phyloP scores from a whole-genome alignment of 2,797 vertebrate species.

The Emydoidea blandingii region DNA sequence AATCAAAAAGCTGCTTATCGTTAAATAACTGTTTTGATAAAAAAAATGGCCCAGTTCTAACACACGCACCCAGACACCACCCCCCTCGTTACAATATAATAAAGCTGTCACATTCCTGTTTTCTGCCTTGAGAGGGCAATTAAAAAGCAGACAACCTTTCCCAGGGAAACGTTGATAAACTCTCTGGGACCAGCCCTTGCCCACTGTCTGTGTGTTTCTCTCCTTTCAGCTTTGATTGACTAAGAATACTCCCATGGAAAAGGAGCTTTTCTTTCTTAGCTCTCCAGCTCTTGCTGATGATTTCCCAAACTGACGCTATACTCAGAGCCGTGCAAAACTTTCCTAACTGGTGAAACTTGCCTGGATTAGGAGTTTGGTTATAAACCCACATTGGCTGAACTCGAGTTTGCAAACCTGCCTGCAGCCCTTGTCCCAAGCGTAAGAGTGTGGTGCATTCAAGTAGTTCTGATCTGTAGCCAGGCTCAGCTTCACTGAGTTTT shows the following conservation, averaged over 20 bases:
- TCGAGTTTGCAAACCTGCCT: neutral
- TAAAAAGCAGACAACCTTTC: neutral
- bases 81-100: fast-evolving
- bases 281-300: neutral
- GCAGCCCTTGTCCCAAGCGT: neutral
- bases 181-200: neutral
- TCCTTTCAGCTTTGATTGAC: neutral
- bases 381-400: neutral
- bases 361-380: neutral
- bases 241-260: neutral
- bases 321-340: neutral
- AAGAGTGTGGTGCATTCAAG: neutral
- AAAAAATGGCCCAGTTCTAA: fast-evolving
- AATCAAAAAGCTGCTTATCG: neutral
- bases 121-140: neutral
- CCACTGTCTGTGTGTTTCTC: neutral
- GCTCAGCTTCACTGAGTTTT: neutral
- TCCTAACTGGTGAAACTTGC: neutral
- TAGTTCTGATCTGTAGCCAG: neutral
- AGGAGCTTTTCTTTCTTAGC: neutral
- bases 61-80: fast-evolving
- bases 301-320: no score
- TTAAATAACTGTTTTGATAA: neutral
- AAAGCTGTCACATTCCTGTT: neutral
- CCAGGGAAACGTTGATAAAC: neutral